Base-by-base conservation (phyloP, 2,797 vertebrate genomes). In the Alcedo quadribrachys region DNA sequence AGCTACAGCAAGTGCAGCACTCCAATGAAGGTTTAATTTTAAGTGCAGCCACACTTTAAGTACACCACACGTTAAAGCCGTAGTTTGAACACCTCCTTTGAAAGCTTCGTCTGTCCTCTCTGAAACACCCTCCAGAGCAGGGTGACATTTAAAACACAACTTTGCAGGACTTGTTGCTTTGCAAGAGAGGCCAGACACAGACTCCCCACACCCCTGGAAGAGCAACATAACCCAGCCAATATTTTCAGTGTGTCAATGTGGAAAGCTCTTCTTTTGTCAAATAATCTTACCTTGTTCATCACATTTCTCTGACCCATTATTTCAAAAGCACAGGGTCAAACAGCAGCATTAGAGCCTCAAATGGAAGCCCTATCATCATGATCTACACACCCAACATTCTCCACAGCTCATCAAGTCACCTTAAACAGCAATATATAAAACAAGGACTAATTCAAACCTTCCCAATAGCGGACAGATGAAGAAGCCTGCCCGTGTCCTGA, bases 231-330 rank as follows among this genome's bases (percentile, higher is more conserved):
- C 62, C 58, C 60, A 53, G 62, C 9, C 0, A 0, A 5, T 24
- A 27, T 17, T 70, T 73, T 54, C 54, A n/a, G 65, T 2, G 0
- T 18, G n/a, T 28, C 77, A 25, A 2, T 69, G 37, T 78, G 37
- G 90, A 90, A 90, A 61, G 25, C 19, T 46, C 15, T 69, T 58
- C 82, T 87, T 89, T 65, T 93, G 63, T 78, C 87, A 40, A 61
- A 70, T 69, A 65, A 91, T 89, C 71, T 61, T 55, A 94, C 95
- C 89, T 94, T 80, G 61, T 88, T 91, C 76, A 68, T 76, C 88
- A 54, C 51, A 51, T 60, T 80, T 87, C 71, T 85, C 54, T 28
- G 20, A 67, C 62, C 30, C 63, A 55, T 70, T 50, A 74, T 85
- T 92, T 86, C 51, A 66, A 70, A 94, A 95, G 80, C 71, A 73